Conservation (phyloP, 2,888 invertebrate species). For the Diadegma fenestrale region DNA sequence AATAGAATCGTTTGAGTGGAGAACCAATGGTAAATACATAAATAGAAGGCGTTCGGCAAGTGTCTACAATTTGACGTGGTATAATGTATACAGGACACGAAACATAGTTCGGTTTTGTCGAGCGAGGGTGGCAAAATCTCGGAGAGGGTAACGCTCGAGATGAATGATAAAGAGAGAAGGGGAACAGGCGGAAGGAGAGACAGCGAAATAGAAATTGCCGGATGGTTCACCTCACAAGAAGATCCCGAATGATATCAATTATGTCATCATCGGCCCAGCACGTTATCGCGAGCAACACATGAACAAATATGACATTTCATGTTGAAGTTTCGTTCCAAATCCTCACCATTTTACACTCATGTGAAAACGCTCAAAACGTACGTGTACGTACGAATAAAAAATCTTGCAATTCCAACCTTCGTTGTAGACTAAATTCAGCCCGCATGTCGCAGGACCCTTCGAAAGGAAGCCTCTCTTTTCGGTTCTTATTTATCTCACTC, state of each 20-base stretch:
- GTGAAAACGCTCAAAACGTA: background rate
- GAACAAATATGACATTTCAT: background rate
- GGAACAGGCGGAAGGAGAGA: background rate
- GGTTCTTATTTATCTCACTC: constrained; percentile 8
- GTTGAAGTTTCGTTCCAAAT: background rate
- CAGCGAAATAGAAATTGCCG: constrained; percentile 50
- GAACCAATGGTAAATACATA: constrained; percentile 34
- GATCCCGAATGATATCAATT: constrained; percentile 82
- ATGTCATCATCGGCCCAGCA: constrained; percentile 78
- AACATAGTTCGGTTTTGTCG: constrained; percentile 27
- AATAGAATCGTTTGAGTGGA: constrained; percentile 47
- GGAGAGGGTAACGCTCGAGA: background rate
- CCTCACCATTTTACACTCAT: no score
- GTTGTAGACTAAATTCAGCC: constrained; percentile 75
- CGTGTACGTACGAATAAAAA: background rate
- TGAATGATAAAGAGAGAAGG: background rate
- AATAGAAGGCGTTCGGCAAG: constrained; percentile 41
- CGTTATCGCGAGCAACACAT: background rate
- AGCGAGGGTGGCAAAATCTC: constrained; percentile 33
- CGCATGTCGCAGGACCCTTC: constrained; percentile 78
- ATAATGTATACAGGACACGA: constrained; percentile 20
- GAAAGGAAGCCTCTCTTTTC: background rate
- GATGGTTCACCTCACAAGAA: constrained; percentile 81
- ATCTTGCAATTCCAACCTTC: constrained; percentile 37
- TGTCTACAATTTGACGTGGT: constrained; percentile 36